Conservation (phyloP, 2,797 vertebrate genomes). For the Neoniphon sammara region DNA sequence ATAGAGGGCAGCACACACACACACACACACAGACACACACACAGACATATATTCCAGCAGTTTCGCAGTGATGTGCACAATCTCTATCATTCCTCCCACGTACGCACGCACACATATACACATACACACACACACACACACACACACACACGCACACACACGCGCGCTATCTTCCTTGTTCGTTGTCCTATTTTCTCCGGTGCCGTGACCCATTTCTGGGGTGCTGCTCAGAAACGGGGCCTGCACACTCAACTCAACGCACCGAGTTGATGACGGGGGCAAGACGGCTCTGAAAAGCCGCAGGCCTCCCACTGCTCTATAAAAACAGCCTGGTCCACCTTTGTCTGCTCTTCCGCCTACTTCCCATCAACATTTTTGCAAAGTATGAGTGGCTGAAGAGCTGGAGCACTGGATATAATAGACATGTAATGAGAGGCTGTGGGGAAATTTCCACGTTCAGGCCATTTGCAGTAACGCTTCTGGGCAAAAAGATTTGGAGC, state of each 20-base stretch:
- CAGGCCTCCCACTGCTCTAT: slow-evolving; percentile 17
- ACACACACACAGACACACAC: slow-evolving; percentile 11
- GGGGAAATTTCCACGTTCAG: background rate
- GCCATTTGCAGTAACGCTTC: slow-evolving; percentile 21
- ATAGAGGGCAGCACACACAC: background rate
- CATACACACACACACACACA: slow-evolving; percentile 7
- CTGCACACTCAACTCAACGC: background rate
- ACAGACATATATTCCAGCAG: background rate
- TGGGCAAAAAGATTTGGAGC: background rate
- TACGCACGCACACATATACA: background rate
- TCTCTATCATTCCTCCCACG: background rate
- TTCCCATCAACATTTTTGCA: background rate
- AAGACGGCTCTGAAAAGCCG: slow-evolving; percentile 18
- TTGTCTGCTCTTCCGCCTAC: slow-evolving; percentile 6
- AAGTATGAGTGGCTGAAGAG: background rate
- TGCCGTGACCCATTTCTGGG: slow-evolving; percentile 52
- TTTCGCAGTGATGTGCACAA: background rate
- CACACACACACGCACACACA: background rate
- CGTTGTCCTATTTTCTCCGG: slow-evolving; percentile 40
- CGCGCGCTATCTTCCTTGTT: background rate
- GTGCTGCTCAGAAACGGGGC: slow-evolving; percentile 18
- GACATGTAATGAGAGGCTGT: background rate
- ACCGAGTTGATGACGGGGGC: background rate
- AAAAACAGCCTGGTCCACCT: slow-evolving; percentile 5
- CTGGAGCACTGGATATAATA: background rate